Conservation (phyloP, 2,113 vertebrate species). For the Oreochromis tanganicae region DNA sequence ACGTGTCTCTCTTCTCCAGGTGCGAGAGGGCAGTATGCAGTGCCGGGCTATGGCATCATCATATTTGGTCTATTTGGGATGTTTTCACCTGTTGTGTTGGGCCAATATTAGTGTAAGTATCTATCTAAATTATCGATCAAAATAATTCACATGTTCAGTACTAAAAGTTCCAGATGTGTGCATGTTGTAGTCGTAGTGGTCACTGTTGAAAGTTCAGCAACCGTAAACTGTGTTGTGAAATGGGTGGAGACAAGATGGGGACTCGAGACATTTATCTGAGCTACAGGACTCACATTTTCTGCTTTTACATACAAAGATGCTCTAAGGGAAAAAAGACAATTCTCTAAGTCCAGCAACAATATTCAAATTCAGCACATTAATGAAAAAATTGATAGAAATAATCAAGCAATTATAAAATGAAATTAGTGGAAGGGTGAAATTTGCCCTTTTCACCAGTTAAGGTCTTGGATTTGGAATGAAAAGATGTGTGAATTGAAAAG, state of each 20-base stretch:
- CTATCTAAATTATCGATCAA: fast-evolving
- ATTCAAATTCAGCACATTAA: fast-evolving
- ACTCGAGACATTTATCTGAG: background rate
- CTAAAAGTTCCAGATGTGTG: background rate
- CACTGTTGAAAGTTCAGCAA: background rate
- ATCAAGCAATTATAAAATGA: background rate
- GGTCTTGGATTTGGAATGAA: background rate
- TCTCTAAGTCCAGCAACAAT: background rate
- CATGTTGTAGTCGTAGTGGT: background rate
- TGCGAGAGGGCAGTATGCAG: fast-evolving
- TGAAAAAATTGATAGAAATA: background rate
- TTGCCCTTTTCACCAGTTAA: background rate
- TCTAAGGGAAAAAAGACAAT: background rate
- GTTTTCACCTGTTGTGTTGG: background rate
- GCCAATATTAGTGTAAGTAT: fast-evolving
- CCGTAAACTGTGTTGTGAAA: background rate
- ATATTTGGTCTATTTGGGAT: background rate
- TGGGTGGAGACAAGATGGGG: background rate
- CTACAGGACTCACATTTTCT: background rate
- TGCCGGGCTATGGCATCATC: background rate
- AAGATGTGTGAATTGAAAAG: background rate
- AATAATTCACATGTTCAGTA: background rate
- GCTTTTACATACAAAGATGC: background rate
- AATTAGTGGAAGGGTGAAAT: background rate
- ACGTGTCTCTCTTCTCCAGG: background rate